These are phyloP conservation scores for Mormyrus proboscirostris DNA, from an alignment of 2,797 vertebrate genomes.

Conservation along the genomic window DNA sequence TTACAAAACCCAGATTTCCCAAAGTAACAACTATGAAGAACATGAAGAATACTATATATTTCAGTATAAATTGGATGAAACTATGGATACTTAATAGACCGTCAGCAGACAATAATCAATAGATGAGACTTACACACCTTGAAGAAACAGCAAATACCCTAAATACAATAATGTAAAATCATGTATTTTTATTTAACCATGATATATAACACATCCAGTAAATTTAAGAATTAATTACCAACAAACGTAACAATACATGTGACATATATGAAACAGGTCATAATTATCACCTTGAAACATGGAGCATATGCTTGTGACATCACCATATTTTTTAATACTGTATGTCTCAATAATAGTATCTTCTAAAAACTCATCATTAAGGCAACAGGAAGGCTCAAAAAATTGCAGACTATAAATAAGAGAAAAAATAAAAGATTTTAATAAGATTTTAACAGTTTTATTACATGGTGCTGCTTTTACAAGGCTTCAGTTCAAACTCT, in stretches of 20 bases:
- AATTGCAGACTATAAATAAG: not conserved
- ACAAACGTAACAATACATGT: not conserved
- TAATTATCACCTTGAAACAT: not conserved
- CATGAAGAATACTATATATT: not conserved
- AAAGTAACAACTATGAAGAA: not conserved
- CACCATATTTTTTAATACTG: not conserved
- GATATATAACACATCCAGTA: not conserved
- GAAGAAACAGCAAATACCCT: not conserved
- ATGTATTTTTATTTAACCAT: not conserved
- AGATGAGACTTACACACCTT: not conserved
- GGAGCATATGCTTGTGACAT: not conserved
- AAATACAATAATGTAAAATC: not conserved
- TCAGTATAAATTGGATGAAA: not conserved
- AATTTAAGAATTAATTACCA: not conserved
- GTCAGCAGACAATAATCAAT: not conserved
- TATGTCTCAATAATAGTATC: not conserved
- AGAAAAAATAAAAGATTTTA: not conserved
- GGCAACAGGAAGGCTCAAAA: not conserved
- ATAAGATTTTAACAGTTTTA: not conserved
- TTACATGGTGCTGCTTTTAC: not conserved
- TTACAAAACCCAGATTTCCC: not conserved
- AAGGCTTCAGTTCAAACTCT: not conserved
- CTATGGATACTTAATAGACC: not conserved
- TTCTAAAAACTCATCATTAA: not conserved
- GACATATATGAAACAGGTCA: not conserved